These are phyloP conservation scores for Cynodonichthys magdalenae DNA, from an alignment of 2,797 vertebrate species.

Conservation along the genomic window DNA sequence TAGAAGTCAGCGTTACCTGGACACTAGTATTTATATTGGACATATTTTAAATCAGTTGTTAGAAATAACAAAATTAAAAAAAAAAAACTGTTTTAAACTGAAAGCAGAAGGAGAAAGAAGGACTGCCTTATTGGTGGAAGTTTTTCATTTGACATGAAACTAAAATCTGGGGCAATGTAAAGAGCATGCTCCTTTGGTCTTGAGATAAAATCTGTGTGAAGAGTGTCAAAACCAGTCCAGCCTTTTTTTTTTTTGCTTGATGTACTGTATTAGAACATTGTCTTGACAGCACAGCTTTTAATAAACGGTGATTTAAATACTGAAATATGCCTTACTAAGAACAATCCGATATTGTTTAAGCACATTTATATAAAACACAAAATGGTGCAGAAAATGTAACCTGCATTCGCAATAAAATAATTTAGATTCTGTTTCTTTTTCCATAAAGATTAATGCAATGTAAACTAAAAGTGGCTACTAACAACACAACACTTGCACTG, in stretches of 20 bases:
- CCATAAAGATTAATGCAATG: not conserved
- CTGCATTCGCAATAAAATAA: not conserved
- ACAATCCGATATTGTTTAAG: not conserved
- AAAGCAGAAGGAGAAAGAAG: slow-evolving; percentile 44
- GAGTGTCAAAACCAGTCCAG: slow-evolving; percentile 19
- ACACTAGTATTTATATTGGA: slow-evolving; percentile 67
- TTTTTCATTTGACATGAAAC: slow-evolving; percentile 38
- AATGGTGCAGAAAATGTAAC: not conserved
- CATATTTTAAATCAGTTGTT: slow-evolving; percentile 44
- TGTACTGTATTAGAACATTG: slow-evolving; percentile 10
- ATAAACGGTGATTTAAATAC: not conserved
- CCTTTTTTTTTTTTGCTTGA: not conserved
- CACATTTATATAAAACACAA: not conserved
- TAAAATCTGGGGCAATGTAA: slow-evolving; percentile 55
- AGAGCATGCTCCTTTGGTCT: slow-evolving; percentile 41
- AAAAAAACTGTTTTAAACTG: slow-evolving; percentile 47
- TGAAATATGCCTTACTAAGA: not conserved
- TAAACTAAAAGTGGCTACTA: not conserved
- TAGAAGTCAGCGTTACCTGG: slow-evolving; percentile 65
- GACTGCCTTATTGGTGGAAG: slow-evolving; percentile 43
- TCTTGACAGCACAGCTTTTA: not conserved
- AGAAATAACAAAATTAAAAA: not conserved
- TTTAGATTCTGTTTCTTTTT: not conserved
- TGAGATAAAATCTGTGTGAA: slow-evolving; percentile 40
- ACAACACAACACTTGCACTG: slow-evolving; percentile 16